Evolutionary conservation across 2,113 vertebrate species (phyloP).

Genomic region (Dunckerocampus dactyliophorus): DNA sequence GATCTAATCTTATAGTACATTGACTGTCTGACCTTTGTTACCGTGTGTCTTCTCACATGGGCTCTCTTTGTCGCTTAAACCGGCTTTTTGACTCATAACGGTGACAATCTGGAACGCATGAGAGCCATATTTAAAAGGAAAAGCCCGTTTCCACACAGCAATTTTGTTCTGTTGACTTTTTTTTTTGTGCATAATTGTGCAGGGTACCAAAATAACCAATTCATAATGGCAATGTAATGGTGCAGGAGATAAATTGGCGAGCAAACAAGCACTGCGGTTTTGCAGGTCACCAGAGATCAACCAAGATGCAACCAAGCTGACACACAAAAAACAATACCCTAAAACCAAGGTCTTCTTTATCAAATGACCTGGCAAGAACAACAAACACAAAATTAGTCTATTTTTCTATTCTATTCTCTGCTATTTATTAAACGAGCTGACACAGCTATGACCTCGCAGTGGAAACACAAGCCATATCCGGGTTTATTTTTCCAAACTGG

Average conservation of each 20-base stretch:
- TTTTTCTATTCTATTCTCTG: too few species aligned
- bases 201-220: not conserved
- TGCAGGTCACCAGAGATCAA: too few species aligned
- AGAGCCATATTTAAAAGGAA: slow-evolving; percentile 14
- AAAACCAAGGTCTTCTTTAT: too few species aligned
- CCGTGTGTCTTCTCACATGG: slow-evolving; percentile 23
- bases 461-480: not conserved
- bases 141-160: not conserved
- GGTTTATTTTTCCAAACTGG: not conserved
- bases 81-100: slow-evolving; percentile 20
- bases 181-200: not conserved
- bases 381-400: too few species aligned
- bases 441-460: too few species aligned
- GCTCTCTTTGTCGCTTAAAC: slow-evolving; percentile 4
- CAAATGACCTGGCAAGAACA: too few species aligned
- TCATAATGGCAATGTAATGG: too few species aligned
- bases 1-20: slow-evolving; percentile 31
- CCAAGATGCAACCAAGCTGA: too few species aligned
- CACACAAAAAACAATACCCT: too few species aligned
- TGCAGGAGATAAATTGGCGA: not conserved
- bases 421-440: too few species aligned
- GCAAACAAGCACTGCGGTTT: not conserved
- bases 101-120: slow-evolving; percentile 17
- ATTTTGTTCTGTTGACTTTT: not conserved
- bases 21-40: slow-evolving; percentile 42